Conservation (phyloP, 2,797 vertebrate genomes). For the Sus cebifrons region DNA sequence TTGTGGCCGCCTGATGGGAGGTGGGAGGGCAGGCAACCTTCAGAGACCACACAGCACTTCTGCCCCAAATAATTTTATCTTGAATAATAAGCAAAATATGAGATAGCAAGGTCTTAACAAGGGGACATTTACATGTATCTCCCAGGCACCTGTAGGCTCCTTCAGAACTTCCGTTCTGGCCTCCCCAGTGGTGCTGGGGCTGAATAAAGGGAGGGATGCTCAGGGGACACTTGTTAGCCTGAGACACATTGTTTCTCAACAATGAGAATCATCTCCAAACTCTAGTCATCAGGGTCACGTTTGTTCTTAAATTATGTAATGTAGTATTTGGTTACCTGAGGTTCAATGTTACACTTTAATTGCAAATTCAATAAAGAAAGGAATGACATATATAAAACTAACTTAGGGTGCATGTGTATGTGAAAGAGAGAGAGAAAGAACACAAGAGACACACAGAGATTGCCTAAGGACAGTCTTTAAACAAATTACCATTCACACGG, state of each 20-base stretch:
- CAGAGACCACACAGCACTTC: background rate
- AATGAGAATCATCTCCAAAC: background rate
- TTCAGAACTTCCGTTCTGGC: background rate
- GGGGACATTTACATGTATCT: too few species aligned
- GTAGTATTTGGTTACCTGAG: background rate
- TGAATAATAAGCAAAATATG: background rate
- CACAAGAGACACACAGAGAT: background rate
- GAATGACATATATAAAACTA: background rate
- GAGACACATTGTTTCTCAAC: background rate
- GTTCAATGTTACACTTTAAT: background rate
- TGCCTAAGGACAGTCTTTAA: background rate
- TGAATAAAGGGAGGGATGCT: background rate
- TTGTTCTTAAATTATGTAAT: background rate
- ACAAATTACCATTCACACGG: background rate
- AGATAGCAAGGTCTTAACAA: background rate
- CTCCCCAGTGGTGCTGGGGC: background rate
- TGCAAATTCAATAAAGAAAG: background rate
- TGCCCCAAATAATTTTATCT: background rate
- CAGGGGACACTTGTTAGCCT: background rate
- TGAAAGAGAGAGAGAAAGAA: background rate
- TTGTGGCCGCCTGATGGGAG: too few species aligned
- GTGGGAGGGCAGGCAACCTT: background rate
- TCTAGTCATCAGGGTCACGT: background rate
- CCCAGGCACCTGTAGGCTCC: background rate
- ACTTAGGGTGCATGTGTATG: background rate